Percentiles rank a stretch among this genome's conserved stretches.
phyloP scores from a whole-genome alignment of 2,797 vertebrate species.

The Typhlichthys subterraneus region DNA sequence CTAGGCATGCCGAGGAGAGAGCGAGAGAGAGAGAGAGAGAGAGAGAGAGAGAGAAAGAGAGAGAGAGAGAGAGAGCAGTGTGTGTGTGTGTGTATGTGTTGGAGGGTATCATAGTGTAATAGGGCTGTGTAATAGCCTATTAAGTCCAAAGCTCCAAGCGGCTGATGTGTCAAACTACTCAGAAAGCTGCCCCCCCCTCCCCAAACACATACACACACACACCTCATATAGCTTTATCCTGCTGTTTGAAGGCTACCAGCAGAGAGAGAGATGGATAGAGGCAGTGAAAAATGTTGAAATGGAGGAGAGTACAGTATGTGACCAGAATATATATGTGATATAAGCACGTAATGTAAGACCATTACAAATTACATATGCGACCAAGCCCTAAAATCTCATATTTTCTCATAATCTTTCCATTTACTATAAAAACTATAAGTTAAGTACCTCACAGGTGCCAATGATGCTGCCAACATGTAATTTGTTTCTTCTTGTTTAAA shows the following conservation, averaged over 20 bases:
- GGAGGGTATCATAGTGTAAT: slow-evolving; percentile 49
- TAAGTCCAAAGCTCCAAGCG: slow-evolving; percentile 67
- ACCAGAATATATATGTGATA: not conserved
- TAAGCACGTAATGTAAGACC: too few relatives aligned
- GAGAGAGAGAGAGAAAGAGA: not conserved
- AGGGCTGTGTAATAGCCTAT: slow-evolving; percentile 67
- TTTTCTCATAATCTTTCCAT: too few relatives aligned
- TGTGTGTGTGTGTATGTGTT: slow-evolving; percentile 24
- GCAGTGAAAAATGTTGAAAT: not conserved
- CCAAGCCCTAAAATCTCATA: too few relatives aligned
- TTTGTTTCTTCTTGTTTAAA: too few relatives aligned
- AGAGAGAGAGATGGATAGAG: not conserved
- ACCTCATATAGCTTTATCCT: slow-evolving; percentile 38
- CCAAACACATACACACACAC: slow-evolving; percentile 4
- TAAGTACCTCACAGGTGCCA: too few relatives aligned
- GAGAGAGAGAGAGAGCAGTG: not conserved
- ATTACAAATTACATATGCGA: too few relatives aligned
- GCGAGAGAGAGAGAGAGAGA: not conserved
- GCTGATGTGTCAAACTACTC: slow-evolving; percentile 68
- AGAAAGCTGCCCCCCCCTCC: slow-evolving; percentile 43
- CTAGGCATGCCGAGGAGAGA: slow-evolving; percentile 19
- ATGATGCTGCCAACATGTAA: too few relatives aligned
- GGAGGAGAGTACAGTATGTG: not conserved
- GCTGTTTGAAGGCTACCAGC: slow-evolving; percentile 51
- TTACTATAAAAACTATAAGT: too few relatives aligned